These are phyloP conservation scores for Erpornis zantholeuca DNA, from an alignment of 2,113 vertebrate genomes.

Conservation along the genomic window DNA sequence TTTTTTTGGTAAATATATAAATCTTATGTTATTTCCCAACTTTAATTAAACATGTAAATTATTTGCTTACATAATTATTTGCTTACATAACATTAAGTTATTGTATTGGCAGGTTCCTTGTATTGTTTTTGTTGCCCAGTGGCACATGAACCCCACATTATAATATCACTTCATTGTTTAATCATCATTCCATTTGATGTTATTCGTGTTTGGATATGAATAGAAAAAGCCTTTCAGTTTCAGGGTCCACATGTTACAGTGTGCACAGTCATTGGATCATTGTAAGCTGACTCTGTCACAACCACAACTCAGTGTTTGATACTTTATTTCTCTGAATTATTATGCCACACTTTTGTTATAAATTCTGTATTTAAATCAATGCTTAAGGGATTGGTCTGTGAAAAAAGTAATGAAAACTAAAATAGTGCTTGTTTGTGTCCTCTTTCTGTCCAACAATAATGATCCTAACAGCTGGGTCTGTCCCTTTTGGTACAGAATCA, in stretches of 20 bases:
- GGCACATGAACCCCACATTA: neutral
- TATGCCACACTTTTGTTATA: neutral
- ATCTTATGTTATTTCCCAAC: neutral
- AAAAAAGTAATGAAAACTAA: neutral
- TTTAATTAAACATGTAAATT: neutral
- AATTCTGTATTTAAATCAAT: neutral
- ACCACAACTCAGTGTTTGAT: neutral
- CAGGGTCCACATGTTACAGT: neutral
- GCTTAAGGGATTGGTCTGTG: neutral
- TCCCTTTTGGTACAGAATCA: neutral
- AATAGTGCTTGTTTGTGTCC: neutral
- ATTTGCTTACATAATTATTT: neutral
- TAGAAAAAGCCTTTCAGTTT: neutral
- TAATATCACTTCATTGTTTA: neutral
- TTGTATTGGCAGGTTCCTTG: neutral
- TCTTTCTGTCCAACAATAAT: neutral
- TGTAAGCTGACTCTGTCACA: neutral
- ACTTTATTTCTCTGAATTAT: neutral
- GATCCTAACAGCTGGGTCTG: neutral
- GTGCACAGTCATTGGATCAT: neutral
- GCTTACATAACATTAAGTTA: neutral
- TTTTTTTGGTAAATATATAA: neutral
- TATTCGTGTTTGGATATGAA: neutral
- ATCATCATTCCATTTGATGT: neutral
- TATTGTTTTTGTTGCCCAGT: neutral